phyloP scores from a whole-genome alignment of 2,113 vertebrate species.

The Colius striatus region DNA sequence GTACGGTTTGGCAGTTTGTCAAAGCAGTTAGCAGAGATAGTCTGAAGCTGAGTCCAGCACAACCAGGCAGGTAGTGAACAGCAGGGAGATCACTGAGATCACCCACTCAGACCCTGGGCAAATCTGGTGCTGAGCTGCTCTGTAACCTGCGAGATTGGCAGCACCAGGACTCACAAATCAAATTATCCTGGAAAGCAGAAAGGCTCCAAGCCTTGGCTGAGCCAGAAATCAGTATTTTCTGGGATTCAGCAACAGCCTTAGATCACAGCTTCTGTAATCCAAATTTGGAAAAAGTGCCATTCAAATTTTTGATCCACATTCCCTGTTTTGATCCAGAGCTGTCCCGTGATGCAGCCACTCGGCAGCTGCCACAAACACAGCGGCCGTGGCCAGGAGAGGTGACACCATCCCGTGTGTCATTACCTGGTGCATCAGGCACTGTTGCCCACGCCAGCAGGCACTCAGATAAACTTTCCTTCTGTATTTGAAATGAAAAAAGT shows the following conservation, averaged over 20 bases:
- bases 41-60: not conserved
- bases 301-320: not conserved
- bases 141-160: not conserved
- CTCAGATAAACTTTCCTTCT: not conserved
- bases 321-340: not conserved
- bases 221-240: not conserved
- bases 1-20: not conserved
- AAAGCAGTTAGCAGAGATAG: not conserved
- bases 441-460: not conserved
- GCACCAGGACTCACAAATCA: not conserved
- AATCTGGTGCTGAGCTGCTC: not conserved
- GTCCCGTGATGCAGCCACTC: fast-evolving
- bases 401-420: not conserved
- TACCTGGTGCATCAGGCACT: not conserved
- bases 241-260: not conserved
- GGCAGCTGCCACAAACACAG: fast-evolving
- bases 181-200: constrained; percentile 40
- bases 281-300: not conserved
- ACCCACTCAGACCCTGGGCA: not conserved
- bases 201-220: not conserved
- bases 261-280: not conserved
- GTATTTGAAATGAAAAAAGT: not conserved
- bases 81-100: not conserved
- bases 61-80: not conserved
- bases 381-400: not conserved